Evolutionary conservation across 2,797 vertebrate genomes (phyloP), one percentile per base, ranked within the genome.

Genomic region (Alexandromys oeconomus): DNA sequence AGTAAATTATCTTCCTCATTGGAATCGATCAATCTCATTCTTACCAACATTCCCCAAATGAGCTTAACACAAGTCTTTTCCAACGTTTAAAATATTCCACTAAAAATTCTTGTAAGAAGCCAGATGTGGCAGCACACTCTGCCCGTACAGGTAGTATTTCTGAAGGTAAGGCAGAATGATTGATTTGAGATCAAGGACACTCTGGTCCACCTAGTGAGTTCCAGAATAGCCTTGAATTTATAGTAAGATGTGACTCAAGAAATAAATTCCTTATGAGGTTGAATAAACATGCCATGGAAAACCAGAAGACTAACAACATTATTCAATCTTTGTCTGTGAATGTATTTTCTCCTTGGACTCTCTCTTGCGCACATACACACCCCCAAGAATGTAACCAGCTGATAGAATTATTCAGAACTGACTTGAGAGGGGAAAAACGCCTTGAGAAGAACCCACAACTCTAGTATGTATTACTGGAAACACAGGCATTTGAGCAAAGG

Each of bases 271-370:
- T 77, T 80, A 63, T 71, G n/a, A 89, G 74, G 54, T 59, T 21
- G 57, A 93, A 67, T 23, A 89, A 80, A 74, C 54, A 89, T 95
- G 43, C 0, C n/a, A 69, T 12, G 82, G 63, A 92, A 59, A 94
- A 59, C 88, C 8, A 73, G 46, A 91, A 73, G 10, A 57, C 17
- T 87, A 12, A 40, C 25, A 12, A 40, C 25, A 43, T 63, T 93
- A 86, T 78, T 95, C 21, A 82, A 1, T 8, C 31, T 95, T 73
- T 74, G 2, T 69, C n/a, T 57, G 15, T 79, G 46, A 87, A 73
- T 14, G 61, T 43, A 15, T 63, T 74, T 93, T 88, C 46, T n/a
- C 6, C 10, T 57, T 94, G 25, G 13, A 46, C 9, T 7, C 54
- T 21, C 63, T 37, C 69, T 40, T 23, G 25, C 73, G 3, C 77